Conservation (phyloP, 2,113 vertebrate genomes). For the Nycticorax nycticorax region DNA sequence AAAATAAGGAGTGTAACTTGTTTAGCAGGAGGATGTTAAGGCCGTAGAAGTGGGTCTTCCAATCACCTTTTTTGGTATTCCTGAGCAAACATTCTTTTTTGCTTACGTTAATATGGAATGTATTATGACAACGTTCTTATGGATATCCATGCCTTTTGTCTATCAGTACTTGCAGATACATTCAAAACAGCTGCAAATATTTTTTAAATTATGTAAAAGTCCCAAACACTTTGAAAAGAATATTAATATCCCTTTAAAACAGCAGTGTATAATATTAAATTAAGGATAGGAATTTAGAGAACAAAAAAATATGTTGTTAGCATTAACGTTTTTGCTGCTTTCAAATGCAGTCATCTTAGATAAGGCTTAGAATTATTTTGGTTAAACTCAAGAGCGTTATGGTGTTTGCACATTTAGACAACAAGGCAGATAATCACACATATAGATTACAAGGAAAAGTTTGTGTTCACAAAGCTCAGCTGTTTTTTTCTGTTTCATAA, state of each 20-base stretch:
- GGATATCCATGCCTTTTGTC: slow-evolving; percentile 69
- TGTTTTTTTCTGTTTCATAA: neutral
- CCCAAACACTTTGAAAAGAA: slow-evolving; percentile 70
- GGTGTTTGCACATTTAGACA: slow-evolving; percentile 39
- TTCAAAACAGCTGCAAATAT: slow-evolving; percentile 75
- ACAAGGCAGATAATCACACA: neutral
- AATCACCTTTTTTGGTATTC: slow-evolving; percentile 65
- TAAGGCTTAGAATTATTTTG: slow-evolving; percentile 33
- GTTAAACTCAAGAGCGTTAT: neutral
- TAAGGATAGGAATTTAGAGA: slow-evolving; percentile 55
- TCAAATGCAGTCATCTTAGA: neutral
- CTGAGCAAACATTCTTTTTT: slow-evolving; percentile 71
- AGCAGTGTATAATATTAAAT: slow-evolving; percentile 64
- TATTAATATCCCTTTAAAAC: slow-evolving; percentile 69
- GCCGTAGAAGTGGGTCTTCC: slow-evolving; percentile 53
- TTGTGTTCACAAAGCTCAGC: neutral
- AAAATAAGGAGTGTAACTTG: slow-evolving; percentile 40
- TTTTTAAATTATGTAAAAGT: slow-evolving; percentile 76
- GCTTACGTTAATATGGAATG: slow-evolving; percentile 72
- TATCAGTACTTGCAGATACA: slow-evolving; percentile 69
- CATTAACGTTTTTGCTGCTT: slow-evolving; percentile 41
- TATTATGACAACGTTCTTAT: slow-evolving; percentile 70
- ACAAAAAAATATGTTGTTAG: slow-evolving; percentile 47
- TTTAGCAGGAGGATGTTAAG: slow-evolving; percentile 47
- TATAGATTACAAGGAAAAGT: neutral